Conservation (phyloP, 2,888 invertebrate genomes). For the Acrobasis repandana region DNA sequence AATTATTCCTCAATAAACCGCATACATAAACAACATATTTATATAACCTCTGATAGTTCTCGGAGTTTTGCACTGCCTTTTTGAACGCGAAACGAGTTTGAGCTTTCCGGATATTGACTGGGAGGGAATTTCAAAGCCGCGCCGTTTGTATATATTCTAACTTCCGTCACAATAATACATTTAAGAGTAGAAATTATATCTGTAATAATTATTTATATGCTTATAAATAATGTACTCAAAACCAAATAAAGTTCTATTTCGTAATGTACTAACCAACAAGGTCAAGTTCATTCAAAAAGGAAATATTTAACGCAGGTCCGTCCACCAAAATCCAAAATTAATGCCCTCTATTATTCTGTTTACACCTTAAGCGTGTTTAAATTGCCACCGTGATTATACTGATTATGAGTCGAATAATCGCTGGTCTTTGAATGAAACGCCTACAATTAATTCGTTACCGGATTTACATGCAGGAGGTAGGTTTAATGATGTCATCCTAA, state of each 20-base stretch:
- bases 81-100: no score
- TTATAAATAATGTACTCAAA: no score
- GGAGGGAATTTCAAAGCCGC: no score
- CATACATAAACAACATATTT: no score
- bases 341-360: constrained; percentile 13
- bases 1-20: no score
- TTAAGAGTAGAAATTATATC: no score
- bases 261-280: not conserved
- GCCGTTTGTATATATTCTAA: no score
- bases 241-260: not conserved
- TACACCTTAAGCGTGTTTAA: constrained; percentile 15
- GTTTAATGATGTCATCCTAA: constrained; percentile 6
- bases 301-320: constrained; percentile 6
- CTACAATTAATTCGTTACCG: constrained; percentile 16
- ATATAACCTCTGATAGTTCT: no score
- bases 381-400: constrained; percentile 16
- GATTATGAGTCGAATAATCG: constrained; percentile 16
- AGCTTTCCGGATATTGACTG: no score
- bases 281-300: constrained; percentile 1
- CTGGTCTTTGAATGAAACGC: constrained; percentile 5
- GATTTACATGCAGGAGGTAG: constrained; percentile 31
- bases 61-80: no score
- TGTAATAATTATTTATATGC: no score
- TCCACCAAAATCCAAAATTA: constrained; percentile 9
- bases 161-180: no score